Evolutionary conservation across 2,797 vertebrate species (phyloP), one percentile per base, ranked within the genome.

Genomic region (Galago senegalensis): DNA sequence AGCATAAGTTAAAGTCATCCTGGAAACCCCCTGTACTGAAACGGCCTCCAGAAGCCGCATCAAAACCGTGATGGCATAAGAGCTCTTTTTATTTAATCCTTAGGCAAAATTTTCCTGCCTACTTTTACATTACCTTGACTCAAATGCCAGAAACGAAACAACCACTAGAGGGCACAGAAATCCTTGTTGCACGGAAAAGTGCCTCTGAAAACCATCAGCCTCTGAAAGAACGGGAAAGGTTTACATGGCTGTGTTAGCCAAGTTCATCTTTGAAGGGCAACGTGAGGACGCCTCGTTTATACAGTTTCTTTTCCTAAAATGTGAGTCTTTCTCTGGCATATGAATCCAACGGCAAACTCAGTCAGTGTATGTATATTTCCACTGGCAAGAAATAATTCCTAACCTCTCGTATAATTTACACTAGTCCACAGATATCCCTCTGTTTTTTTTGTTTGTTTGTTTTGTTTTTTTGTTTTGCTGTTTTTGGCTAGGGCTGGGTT

Each of bases 141-240:
- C 73, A 56, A 72, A 40, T 91, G 92, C 84, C 83, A 7, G 81
- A 92, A 92, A 92, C 14, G 43, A 83, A 95, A 91, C 61, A 79
- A 81, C 98, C 98, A 95, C 98, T 97, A 98, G 98, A 98, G 98
- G 98, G 98, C 91, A 94, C 7, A 49, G 94, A 90, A 97, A 97
- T 93, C 97, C 94, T 75, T 97, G 49, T n/a, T 87, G 94, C 77
- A 63, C 25, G 88, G 70, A 69, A 89, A 83, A 63, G 65, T 34
- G 0, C 0, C n/a, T 29, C 9, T 0, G 56, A 93, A 95, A 92
- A 0, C 2, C 8, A 4, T 34, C 0, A 5, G 53, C 80, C 65
- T 12, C 87, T 31, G 79, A 96, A 75, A 80, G 87, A 70, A 40
- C 12, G 31, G 37, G 60, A 96, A 43, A 53, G 49, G 23, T 82